Evolutionary conservation across 2,797 vertebrate species (phyloP).

Genomic region (Microctenopoma lineatum): DNA sequence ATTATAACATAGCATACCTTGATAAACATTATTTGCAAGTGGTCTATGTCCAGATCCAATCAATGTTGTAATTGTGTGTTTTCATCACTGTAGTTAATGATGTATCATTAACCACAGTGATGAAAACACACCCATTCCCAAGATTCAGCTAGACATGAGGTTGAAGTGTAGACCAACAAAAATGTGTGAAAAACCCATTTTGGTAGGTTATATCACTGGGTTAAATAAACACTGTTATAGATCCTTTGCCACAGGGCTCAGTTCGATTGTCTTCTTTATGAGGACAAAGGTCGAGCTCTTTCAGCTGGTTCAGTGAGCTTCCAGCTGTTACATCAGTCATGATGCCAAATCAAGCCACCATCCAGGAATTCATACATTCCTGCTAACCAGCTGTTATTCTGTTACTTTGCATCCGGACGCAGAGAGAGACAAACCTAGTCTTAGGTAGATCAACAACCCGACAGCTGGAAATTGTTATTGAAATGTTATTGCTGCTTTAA

Average conservation of each 20-base stretch:
- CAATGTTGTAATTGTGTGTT: too few relatives aligned
- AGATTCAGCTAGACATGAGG: neutral
- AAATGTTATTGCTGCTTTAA: neutral
- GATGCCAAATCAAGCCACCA: slow-evolving; percentile 59
- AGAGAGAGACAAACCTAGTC: slow-evolving; percentile 38
- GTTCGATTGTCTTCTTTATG: slow-evolving; percentile 68
- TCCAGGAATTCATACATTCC: slow-evolving; percentile 54
- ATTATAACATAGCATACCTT: too few relatives aligned
- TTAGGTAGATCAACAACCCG: neutral
- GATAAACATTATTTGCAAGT: too few relatives aligned
- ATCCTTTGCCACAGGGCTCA: slow-evolving; percentile 53
- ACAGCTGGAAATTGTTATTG: slow-evolving; percentile 13
- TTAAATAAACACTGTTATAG: slow-evolving; percentile 52
- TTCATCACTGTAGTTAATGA: too few relatives aligned
- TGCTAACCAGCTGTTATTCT: slow-evolving; percentile 21
- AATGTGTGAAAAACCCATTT: neutral
- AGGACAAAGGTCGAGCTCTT: slow-evolving; percentile 65
- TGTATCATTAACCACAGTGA: neutral
- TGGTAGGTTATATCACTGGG: slow-evolving; percentile 13
- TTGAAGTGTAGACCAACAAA: neutral
- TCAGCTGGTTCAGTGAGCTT: slow-evolving; percentile 68
- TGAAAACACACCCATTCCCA: neutral
- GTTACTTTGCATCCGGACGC: slow-evolving; percentile 50
- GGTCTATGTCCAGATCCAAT: too few relatives aligned
- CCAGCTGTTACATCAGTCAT: slow-evolving; percentile 74